Evolutionary conservation across 2,113 vertebrate species (phyloP).

Genomic region (Toxotes chatareus): DNA sequence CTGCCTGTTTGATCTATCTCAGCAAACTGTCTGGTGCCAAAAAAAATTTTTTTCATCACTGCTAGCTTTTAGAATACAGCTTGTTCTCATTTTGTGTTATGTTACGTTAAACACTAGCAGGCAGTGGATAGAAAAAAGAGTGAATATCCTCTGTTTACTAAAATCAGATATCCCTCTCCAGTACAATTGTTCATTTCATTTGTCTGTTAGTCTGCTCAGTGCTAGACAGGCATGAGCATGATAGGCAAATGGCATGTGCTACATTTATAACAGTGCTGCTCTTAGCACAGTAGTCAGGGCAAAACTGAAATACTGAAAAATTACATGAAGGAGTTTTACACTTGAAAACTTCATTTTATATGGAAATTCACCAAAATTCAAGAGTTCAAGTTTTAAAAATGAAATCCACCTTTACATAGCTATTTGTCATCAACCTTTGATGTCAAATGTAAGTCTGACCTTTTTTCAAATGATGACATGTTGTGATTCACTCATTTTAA

Average conservation of each 20-base stretch:
- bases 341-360: too few relatives aligned
- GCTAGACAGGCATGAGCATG: not conserved
- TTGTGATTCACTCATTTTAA: not conserved
- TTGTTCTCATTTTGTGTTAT: conserved; percentile 15
- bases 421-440: not conserved
- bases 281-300: too few relatives aligned
- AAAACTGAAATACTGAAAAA: too few relatives aligned
- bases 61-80: not conserved
- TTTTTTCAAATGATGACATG: too few relatives aligned
- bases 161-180: not conserved
- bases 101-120: conserved; percentile 12
- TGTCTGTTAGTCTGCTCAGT: not conserved
- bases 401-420: not conserved
- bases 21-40: conserved; percentile 19
- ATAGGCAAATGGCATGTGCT: not conserved
- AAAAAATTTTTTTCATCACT: conserved; percentile 20
- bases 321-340: too few relatives aligned
- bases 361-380: not conserved
- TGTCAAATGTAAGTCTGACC: not conserved
- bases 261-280: too few relatives aligned
- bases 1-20: not conserved
- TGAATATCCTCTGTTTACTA: not conserved
- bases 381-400: not conserved
- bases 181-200: not conserved
- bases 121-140: not conserved